These are phyloP conservation scores for Busseola fusca DNA, from an alignment of 2,888 invertebrate species.

Conservation along the genomic window DNA sequence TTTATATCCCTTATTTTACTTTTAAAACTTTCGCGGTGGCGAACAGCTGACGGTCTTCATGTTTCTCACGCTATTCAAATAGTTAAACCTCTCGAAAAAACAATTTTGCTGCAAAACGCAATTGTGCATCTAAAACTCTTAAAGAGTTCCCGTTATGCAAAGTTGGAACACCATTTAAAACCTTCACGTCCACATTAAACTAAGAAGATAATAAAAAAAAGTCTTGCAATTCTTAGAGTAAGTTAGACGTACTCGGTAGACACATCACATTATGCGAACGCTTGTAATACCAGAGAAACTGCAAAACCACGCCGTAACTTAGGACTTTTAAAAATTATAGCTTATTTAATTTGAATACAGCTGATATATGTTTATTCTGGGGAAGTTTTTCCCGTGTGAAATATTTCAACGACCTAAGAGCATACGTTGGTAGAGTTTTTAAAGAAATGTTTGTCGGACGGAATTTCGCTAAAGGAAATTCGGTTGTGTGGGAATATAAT, in stretches of 20 bases:
- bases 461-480: constrained; percentile 50
- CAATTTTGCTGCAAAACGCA: constrained; percentile 23
- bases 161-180: constrained; percentile 46
- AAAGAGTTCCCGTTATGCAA: constrained; percentile 41
- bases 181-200: constrained; percentile 42
- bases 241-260: constrained; percentile 38
- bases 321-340: constrained; percentile 69
- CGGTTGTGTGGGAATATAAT: constrained; percentile 29
- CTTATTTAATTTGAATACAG: constrained; percentile 73
- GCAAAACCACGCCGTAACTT: constrained; percentile 59
- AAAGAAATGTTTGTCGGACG: constrained; percentile 45
- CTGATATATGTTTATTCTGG: constrained; percentile 63
- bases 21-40: constrained; percentile 23
- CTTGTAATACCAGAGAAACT: constrained; percentile 64
- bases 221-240: constrained; percentile 39
- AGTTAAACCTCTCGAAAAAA: constrained; percentile 30
- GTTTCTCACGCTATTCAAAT: constrained; percentile 21
- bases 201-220: constrained; percentile 45
- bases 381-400: constrained; percentile 55
- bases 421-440: constrained; percentile 52
- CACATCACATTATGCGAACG: constrained; percentile 61
- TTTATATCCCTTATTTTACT: constrained; percentile 14
- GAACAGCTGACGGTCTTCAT: constrained; percentile 15
- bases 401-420: constrained; percentile 54
- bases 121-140: constrained; percentile 42